phyloP scores from a whole-genome alignment of 2,888 invertebrate species.

The Catonia carolina region DNA sequence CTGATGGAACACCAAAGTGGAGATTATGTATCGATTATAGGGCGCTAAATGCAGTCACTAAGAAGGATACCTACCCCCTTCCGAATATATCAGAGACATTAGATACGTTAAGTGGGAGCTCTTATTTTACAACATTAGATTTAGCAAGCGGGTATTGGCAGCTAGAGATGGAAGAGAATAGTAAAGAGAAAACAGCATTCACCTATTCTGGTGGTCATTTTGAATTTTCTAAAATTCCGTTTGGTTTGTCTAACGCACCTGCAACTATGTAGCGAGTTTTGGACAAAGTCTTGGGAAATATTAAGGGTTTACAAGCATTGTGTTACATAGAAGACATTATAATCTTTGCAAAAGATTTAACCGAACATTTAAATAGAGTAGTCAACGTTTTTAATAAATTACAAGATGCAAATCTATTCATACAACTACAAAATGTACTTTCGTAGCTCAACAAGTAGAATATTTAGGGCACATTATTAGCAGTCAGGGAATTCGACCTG shows the following conservation, averaged over 20 bases:
- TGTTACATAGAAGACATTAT: conserved; percentile 23
- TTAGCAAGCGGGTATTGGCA: conserved; percentile 36
- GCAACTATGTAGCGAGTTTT: conserved; percentile 37
- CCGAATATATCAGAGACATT: conserved; percentile 37
- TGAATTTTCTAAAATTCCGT: conserved; percentile 36
- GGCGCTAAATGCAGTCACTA: conserved; percentile 35
- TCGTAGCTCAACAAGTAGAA: not conserved
- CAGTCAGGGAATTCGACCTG: not conserved
- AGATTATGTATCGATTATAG: conserved; percentile 36
- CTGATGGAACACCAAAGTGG: conserved; percentile 26
- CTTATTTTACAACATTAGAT: too few species aligned
- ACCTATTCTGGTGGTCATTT: conserved; percentile 36
- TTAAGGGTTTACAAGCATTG: conserved; percentile 21
- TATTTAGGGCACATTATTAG: not conserved
- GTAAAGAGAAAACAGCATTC: too few species aligned
- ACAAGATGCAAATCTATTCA: not conserved
- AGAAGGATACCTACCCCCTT: conserved; percentile 36
- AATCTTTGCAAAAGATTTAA: not conserved
- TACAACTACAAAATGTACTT: not conserved
- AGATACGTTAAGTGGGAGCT: conserved; percentile 31
- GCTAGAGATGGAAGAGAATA: conserved; percentile 35
- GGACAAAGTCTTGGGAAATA: conserved; percentile 33
- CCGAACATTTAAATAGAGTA: not conserved
- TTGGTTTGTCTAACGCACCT: conserved; percentile 32
- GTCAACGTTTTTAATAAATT: not conserved